These are phyloP conservation scores for Psix sp. DNA, from an alignment of 1,140 invertebrate species.

Conservation along the genomic window DNA sequence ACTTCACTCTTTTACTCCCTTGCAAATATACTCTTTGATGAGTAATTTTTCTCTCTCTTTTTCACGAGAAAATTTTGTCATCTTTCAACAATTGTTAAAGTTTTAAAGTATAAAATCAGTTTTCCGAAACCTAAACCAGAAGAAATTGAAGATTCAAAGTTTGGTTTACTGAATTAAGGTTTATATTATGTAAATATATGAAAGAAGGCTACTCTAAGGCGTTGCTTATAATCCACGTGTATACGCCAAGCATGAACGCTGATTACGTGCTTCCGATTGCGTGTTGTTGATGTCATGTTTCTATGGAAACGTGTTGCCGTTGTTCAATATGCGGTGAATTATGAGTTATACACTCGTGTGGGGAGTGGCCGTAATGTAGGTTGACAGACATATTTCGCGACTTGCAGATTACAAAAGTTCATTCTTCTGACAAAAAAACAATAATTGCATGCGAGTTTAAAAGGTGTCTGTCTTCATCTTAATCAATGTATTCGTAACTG, in stretches of 20 bases:
- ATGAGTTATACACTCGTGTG: constrained; percentile 49
- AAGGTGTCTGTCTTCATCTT: no score
- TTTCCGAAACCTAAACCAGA: no score
- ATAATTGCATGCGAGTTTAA: constrained; percentile 9
- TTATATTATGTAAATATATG: constrained; percentile 1
- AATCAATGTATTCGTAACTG: no score
- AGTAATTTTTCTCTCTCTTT: no score
- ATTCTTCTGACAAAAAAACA: constrained; percentile 6
- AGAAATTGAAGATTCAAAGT: no score
- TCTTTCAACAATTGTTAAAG: no score
- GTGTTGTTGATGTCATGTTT: constrained; percentile 60
- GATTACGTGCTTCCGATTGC: constrained; percentile 57
- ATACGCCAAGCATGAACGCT: constrained; percentile 20
- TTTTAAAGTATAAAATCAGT: no score
- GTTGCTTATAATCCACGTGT: constrained; percentile 13
- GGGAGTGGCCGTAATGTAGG: constrained; percentile 52
- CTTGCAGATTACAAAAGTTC: constrained; percentile 37
- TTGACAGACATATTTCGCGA: constrained; percentile 40
- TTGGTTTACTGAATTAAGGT: constrained; percentile 3
- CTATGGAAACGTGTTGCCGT: constrained; percentile 51
- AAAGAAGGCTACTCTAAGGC: constrained; percentile 8
- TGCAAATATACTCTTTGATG: no score
- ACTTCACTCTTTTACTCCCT: no score
- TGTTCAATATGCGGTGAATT: constrained; percentile 60
- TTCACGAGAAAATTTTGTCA: no score